These are phyloP conservation scores for Leptopterna dolabrata DNA, from an alignment of 2,888 invertebrate species.

Conservation along the genomic window DNA sequence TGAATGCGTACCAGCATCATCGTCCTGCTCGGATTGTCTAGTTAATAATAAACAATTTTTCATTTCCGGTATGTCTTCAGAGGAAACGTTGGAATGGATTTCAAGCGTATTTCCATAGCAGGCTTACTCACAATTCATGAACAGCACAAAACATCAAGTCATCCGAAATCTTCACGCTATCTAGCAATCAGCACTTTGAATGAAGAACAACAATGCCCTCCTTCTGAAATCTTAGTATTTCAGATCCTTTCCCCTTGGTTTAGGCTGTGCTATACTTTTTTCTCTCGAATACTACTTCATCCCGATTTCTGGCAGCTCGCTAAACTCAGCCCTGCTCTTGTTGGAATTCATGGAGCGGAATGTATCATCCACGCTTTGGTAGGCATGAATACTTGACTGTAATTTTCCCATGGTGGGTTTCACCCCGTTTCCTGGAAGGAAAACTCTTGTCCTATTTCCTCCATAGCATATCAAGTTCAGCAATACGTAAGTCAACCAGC, in stretches of 20 bases:
- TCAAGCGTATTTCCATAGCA: not conserved
- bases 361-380: conserved; percentile 35
- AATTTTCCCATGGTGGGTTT: conserved; percentile 41
- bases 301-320: not conserved
- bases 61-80: not conserved
- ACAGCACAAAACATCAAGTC: not conserved
- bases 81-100: not conserved
- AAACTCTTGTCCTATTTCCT: not conserved
- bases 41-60: not conserved
- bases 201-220: not conserved
- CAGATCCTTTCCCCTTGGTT: not conserved
- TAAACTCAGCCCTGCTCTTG: not conserved
- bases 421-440: not conserved
- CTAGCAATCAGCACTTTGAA: not conserved
- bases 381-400: conserved; percentile 10
- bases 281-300: not conserved
- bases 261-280: not conserved
- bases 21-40: no score
- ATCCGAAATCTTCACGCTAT: not conserved
- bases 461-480: not conserved
- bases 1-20: no score
- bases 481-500: not conserved
- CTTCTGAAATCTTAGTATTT: not conserved
- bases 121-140: not conserved
- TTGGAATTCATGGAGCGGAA: conserved; percentile 29